phyloP scores from a whole-genome alignment of 1,140 invertebrate genomes.

The Diorhabda elongata region DNA sequence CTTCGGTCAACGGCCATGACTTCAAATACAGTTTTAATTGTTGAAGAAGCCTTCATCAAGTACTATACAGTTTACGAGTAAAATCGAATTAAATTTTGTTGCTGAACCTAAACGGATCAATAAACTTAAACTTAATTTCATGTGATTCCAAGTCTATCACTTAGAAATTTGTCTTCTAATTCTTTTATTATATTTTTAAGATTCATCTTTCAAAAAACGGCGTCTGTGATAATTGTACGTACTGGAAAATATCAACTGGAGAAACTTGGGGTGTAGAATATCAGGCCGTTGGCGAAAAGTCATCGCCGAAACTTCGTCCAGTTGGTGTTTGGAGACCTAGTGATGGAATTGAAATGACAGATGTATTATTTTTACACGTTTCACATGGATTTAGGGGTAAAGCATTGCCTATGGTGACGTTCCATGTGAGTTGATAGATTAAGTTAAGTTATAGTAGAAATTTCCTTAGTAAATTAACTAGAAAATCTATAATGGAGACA shows the following conservation, averaged over 20 bases:
- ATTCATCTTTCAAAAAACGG: conserved; percentile 50
- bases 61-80: too few relatives aligned
- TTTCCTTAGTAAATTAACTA: too few relatives aligned
- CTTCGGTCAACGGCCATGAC: too few relatives aligned
- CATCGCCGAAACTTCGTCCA: conserved; percentile 49
- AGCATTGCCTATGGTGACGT: conserved; percentile 61
- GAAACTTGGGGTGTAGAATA: conserved; percentile 64
- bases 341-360: conserved; percentile 60
- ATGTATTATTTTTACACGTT: conserved; percentile 75
- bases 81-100: too few relatives aligned
- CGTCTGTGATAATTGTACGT: conserved; percentile 60
- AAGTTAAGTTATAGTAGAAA: too few relatives aligned
- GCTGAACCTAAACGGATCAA: too few relatives aligned
- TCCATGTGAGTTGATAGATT: conserved; percentile 55
- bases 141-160: too few relatives aligned
- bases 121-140: too few relatives aligned
- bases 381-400: conserved; percentile 73
- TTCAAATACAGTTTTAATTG: too few relatives aligned
- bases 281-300: conserved; percentile 2
- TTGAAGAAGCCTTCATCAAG: too few relatives aligned
- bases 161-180: too few relatives aligned
- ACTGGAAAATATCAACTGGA: conserved; percentile 61
- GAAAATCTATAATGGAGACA: too few relatives aligned
- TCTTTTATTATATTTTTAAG: conserved; percentile 40
- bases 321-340: conserved; percentile 71